Base-by-base conservation (phyloP, 2,113 vertebrate genomes). In the Scolopax mira region DNA sequence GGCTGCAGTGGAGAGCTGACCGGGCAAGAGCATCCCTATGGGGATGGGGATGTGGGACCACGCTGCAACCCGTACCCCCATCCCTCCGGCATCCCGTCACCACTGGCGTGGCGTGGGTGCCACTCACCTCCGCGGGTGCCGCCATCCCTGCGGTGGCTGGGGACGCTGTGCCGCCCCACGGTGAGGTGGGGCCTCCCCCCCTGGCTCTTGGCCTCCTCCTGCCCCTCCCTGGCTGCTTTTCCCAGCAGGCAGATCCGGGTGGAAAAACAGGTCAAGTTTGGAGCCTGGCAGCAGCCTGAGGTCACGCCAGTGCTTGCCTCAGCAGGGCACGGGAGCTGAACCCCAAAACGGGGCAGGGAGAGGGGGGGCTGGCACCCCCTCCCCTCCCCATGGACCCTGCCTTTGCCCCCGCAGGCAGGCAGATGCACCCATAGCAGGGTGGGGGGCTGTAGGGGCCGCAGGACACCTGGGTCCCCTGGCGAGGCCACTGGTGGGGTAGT, bases 201-300 rank as follows among this genome's bases (percentile, higher is more conserved):
- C 44, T 18, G 4, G 28, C 62, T 42, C 70, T 77, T 28, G 0
- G 54, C 35, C 41, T 49, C 79, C 64, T 57, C 83, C 85, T 22
- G 42, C 85, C 48, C 79, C 79, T 93, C 88, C 94, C 90, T 2
- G 3, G 49, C 60, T 70, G 81, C 66, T 77, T 24, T 49, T 74
- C 73, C 58, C 55, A 6, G 42, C 88, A 74, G 81, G 79, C 78
- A 48, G 64, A 92, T 87, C 88, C 83, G 3, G 66, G 94, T 0
- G 6, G 90, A 93, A 96, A 95, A 94, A 39, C 94, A 94, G 90
- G 94, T 84, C 94, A 88, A 85, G 91, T 85, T 81, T 2, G 4
- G 82, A 42, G 70, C 60, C 84, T 13, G 87, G 79, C 62, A 90
- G 83, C 79, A 79, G 78, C 54, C 64, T 2, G 21, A 55, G 95